Evolutionary conservation across 1,140 invertebrate genomes (phyloP).

Genomic region (Heterodera schachtii): DNA sequence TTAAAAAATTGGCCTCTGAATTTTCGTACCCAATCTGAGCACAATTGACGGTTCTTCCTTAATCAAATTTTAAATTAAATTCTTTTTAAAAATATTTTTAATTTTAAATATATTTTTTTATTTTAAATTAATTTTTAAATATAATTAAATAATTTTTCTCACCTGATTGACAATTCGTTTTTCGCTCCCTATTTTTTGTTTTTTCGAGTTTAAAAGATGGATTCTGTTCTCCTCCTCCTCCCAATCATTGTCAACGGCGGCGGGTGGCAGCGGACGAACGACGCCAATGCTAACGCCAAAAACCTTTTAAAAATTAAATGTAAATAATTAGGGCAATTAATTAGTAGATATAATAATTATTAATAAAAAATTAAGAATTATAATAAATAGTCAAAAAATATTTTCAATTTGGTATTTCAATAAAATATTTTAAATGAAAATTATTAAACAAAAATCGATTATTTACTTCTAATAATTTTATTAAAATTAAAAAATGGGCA

Average conservation of each 20-base stretch:
- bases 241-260: neutral
- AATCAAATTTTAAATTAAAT: neutral
- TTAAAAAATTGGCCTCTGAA: neutral
- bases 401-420: too few relatives aligned
- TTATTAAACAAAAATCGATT: too few relatives aligned
- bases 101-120: too few relatives aligned
- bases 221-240: neutral
- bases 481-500: too few relatives aligned
- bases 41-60: constrained; percentile 46
- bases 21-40: constrained; percentile 28
- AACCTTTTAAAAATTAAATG: constrained; percentile 2
- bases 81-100: neutral
- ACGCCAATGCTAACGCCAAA: constrained; percentile 40
- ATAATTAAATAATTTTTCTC: neutral
- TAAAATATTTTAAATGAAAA: too few relatives aligned
- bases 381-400: too few relatives aligned
- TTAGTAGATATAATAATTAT: neutral
- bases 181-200: constrained; percentile 2
- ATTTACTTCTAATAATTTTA: too few relatives aligned
- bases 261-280: constrained; percentile 17
- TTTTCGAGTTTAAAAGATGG: neutral
- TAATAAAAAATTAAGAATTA: too few relatives aligned
- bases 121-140: too few relatives aligned
- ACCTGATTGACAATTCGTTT: constrained; percentile 7
- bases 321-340: constrained; percentile 2